Percentiles rank a stretch among this genome's conserved stretches.
Conservation (phyloP, 2,888 invertebrate species). For the Pseudococcus jackbeardsleyi region DNA sequence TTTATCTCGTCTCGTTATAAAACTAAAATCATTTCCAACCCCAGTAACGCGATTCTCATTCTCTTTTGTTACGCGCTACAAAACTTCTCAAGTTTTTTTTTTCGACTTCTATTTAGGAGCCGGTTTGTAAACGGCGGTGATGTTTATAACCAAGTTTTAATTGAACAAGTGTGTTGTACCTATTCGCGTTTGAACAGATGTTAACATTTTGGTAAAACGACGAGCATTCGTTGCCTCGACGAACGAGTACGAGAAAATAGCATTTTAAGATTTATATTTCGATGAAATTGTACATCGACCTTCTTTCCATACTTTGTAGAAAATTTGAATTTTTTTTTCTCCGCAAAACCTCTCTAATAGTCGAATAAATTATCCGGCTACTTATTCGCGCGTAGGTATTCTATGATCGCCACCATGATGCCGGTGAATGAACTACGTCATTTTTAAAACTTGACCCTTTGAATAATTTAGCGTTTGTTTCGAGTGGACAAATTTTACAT, state of each 20-base stretch:
- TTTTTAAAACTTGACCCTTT: slow-evolving; percentile 27
- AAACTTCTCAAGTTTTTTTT: slow-evolving; percentile 1
- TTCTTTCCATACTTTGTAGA: background rate
- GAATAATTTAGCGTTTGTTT: slow-evolving; percentile 25
- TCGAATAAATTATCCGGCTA: background rate
- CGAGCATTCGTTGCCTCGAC: background rate
- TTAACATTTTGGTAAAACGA: slow-evolving; percentile 9
- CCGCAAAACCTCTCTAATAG: background rate
- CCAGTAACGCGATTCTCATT: background rate
- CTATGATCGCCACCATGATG: background rate
- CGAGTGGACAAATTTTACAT: slow-evolving; percentile 10
- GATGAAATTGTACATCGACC: background rate
- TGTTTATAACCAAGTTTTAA: slow-evolving; percentile 34
- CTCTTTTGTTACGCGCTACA: background rate
- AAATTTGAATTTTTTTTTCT: background rate
- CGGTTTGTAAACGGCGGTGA: background rate
- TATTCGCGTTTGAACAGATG: slow-evolving; percentile 58
- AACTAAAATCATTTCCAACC: background rate
- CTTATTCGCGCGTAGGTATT: background rate
- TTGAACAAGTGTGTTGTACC: slow-evolving; percentile 50
- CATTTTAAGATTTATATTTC: slow-evolving; percentile 14
- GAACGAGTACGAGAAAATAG: background rate
- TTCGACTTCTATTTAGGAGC: background rate
- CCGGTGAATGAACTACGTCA: background rate
- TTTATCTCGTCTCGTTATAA: slow-evolving; percentile 2